Base-by-base conservation (phyloP, 2,113 vertebrate species). In the Nettapus auritus region DNA sequence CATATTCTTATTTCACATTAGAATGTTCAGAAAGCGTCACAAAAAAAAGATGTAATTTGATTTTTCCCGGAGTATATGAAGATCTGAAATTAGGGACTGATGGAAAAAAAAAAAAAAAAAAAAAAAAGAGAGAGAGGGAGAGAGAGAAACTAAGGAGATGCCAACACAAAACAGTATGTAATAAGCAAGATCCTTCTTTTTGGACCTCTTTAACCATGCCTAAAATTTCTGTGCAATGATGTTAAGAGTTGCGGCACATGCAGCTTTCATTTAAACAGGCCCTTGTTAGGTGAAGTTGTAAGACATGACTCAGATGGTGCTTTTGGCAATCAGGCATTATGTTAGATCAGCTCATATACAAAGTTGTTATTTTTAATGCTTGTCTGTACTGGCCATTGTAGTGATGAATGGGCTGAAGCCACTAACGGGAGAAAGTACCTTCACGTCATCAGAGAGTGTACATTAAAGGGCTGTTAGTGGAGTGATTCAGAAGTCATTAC, bases 201-300 rank as follows among this genome's bases (percentile, higher is more conserved):
- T 46, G 75, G 17, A 28, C 9, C 7, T 85, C 11, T 16, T 77
- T 62, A 85, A 19, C 19, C 0, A 0, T 33, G 31, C 8, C 29
- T 89, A 29, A 59, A 89, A 86, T 60, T 82, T 40, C 23, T 60
- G 4, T 38, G 28, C 62, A 7, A 4, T 6, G 25, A 29, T 42
- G 28, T n/a, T 84, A 56, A 8, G 3, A 82, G 87, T 34, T 31
- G 19, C 9, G 75, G 34, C 46, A 56, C 6, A 2, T 40, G 66
- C 28, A 57, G 48, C 8, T 76, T 85, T 66, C 69, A 4, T 63
- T 68, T 79, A 48, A 91, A 76, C 9, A 71, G 6, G 11, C 3
- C 13, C 17, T 52, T 81, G 31, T 42, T 60, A 67, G 56, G 5
- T 33, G 23, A 94, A 74, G 38, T 12, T 14, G 15, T 44, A 48